Percentiles rank a stretch among this genome's conserved stretches.
phyloP scores from a whole-genome alignment of 2,888 invertebrate species.

The Pristionchus maxplancki region DNA sequence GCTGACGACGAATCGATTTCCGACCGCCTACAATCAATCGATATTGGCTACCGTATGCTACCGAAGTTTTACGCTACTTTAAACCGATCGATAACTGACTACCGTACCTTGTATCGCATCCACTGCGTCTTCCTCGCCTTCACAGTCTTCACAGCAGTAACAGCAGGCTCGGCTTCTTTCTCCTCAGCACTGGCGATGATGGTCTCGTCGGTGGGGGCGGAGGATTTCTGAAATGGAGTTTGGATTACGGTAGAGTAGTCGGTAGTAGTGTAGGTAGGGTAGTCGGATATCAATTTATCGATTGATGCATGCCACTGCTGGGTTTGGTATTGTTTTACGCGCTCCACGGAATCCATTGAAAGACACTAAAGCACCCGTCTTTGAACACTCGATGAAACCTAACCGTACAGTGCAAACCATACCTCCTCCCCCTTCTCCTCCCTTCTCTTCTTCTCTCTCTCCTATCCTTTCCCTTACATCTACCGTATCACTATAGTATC shows the following conservation, averaged over 20 bases:
- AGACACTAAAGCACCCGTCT: too few relatives aligned
- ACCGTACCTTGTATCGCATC: slow-evolving; percentile 14
- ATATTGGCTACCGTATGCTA: background rate
- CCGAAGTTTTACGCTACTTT: background rate
- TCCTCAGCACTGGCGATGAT: background rate
- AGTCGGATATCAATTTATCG: too few relatives aligned
- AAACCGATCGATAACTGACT: background rate
- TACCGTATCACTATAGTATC: background rate
- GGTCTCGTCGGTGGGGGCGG: background rate
- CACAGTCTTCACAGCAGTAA: background rate
- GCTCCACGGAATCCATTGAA: too few relatives aligned
- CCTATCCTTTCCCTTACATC: background rate
- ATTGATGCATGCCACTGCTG: too few relatives aligned
- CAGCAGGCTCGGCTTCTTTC: background rate
- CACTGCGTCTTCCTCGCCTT: background rate
- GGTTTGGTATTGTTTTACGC: too few relatives aligned
- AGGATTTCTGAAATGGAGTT: too few relatives aligned
- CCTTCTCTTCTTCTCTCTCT: background rate
- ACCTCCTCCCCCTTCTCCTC: background rate
- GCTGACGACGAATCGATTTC: slow-evolving; percentile 36
- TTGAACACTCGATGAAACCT: too few relatives aligned
- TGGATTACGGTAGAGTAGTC: too few relatives aligned
- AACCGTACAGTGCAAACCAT: too few relatives aligned
- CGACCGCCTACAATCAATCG: background rate
- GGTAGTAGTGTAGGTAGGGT: too few relatives aligned